Base-by-base conservation (phyloP, 1,140 invertebrate species). In the Watersipora subatra region DNA sequence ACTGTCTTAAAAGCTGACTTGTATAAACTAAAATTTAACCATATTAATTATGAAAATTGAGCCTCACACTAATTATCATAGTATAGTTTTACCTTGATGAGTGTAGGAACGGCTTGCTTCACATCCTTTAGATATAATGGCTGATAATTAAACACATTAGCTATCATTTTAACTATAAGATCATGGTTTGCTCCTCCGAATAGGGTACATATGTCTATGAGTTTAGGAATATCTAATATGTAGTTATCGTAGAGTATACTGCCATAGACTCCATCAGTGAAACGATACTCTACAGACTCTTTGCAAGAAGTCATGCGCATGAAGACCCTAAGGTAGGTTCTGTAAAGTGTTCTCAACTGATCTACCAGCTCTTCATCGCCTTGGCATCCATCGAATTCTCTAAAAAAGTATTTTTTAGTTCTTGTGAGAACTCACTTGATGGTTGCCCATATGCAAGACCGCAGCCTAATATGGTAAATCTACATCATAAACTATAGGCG, bases 191-290 rank as follows among this genome's bases (percentile, higher is more conserved):
- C 83, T 25, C 69, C 64, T 1, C 87, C 88, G 74, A 89, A 90
- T 2, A 88, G 76, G 61, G 87, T 83, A 75, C 88, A 87, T 0
- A 91, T 72, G 73, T 92, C 89, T 73, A 89, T 85, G 67, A 92
- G 79, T 69, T 90, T 86, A 19, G 90, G 89, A 67, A 91, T 82
- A 22, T 90, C 89, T 73, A 91, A 87, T 67, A 92, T 81, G 76
- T 86, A 90, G 69, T 90, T 87, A 28, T 89, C 82, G 75, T 91
- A 91, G 46, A 91, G 73, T 57, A 90, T 72, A n/a, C 86, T 81
- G 2, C 84, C 85, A 78, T 88, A 85, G 61, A 84, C 84, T 58
- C 83, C 73, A 46, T 83, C 84, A 0, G 75, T 84, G 70, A 91
- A 86, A 80, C 85, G 87, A 71, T 86, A 81, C 2, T 76, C 74